phyloP scores from a whole-genome alignment of 37 sponge, comb jelly and placozoan genomes.

The Beroe ovata region DNA sequence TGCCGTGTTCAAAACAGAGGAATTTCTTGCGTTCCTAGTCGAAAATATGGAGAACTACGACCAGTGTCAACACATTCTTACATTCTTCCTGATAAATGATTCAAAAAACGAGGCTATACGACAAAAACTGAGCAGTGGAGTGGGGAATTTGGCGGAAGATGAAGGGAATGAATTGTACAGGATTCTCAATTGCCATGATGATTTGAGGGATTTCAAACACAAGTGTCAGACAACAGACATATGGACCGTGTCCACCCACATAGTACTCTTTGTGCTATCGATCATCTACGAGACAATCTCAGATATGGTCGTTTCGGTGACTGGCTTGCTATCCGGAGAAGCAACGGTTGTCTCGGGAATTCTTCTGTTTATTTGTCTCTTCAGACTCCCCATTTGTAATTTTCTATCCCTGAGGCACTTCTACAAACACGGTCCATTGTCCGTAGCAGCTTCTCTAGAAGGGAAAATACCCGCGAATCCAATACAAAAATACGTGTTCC shows the following conservation, averaged over 20 bases:
- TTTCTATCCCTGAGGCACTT: neutral
- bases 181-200: neutral
- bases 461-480: neutral
- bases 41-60: neutral
- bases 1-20: neutral
- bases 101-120: neutral
- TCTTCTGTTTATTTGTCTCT: neutral
- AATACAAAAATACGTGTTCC: neutral
- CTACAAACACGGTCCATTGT: neutral
- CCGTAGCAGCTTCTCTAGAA: neutral
- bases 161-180: neutral
- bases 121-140: neutral
- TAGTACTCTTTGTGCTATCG: neutral
- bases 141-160: neutral
- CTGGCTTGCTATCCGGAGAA: neutral
- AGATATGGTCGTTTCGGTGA: neutral
- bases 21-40: neutral
- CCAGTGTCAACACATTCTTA: neutral
- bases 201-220: neutral
- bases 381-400: neutral
- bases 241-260: neutral
- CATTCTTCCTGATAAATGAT: neutral
- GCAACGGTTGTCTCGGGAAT: neutral
- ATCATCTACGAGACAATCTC: neutral
- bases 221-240: neutral